Percentiles rank a stretch among this genome's conserved stretches.
phyloP scores from a whole-genome alignment of 1,140 invertebrate genomes.

The Saccostrea cuccullata region DNA sequence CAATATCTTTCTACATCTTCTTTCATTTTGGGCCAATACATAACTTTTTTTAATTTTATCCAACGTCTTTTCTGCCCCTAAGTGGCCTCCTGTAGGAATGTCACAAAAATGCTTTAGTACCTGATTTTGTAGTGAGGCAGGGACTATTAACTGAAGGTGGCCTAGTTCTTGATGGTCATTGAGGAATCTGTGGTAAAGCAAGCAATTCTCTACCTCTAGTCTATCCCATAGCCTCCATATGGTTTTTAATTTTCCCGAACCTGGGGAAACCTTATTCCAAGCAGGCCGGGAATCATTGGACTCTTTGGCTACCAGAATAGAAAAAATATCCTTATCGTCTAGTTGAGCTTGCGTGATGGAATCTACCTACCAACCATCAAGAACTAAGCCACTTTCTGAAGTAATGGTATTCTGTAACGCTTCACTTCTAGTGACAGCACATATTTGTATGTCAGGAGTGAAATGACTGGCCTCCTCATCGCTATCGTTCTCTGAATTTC shows the following conservation, averaged over 20 bases:
- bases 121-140: background rate
- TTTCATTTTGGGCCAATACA: conserved; percentile 51
- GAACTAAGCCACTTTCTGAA: background rate
- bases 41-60: conserved; percentile 28
- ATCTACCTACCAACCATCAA: background rate
- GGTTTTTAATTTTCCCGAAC: conserved; percentile 17
- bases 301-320: conserved; percentile 21
- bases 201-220: conserved; percentile 39
- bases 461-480: background rate
- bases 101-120: conserved; percentile 52
- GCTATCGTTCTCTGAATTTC: background rate
- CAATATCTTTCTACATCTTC: conserved; percentile 37
- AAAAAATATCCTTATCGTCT: conserved; percentile 37
- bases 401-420: background rate
- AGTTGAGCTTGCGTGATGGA: conserved; percentile 33
- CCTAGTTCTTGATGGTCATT: background rate
- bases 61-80: conserved; percentile 52
- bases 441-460: background rate
- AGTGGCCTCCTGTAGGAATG: conserved; percentile 39
- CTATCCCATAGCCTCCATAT: conserved; percentile 48
- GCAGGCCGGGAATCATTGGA: conserved; percentile 6
- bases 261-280: conserved; percentile 40
- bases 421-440: conserved; percentile 21
- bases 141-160: conserved; percentile 40
- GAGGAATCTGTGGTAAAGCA: conserved; percentile 37